Evolutionary conservation across 2,797 vertebrate genomes (phyloP).

Genomic region (Siniperca scherzeri): DNA sequence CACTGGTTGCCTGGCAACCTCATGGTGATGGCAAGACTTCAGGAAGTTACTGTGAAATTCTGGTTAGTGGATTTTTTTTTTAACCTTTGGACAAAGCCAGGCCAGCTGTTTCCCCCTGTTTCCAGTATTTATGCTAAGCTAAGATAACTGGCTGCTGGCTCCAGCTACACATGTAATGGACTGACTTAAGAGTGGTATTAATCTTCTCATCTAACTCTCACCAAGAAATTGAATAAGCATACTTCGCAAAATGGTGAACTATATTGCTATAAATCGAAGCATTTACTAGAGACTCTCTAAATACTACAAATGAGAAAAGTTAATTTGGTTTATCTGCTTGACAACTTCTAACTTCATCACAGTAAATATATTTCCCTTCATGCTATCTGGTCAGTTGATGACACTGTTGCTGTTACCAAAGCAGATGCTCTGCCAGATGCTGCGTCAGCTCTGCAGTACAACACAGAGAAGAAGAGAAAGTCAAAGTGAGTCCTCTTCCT

Average conservation of each 20-base stretch:
- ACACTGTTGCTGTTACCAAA: slow-evolving; percentile 22
- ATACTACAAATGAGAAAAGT: neutral
- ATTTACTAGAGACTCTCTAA: neutral
- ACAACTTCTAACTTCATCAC: slow-evolving; percentile 7
- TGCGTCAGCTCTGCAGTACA: slow-evolving; percentile 6
- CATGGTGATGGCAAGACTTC: too few relatives aligned
- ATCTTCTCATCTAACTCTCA: neutral
- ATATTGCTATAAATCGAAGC: neutral
- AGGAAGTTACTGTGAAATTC: neutral
- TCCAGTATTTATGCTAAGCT: too few relatives aligned
- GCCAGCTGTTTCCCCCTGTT: neutral
- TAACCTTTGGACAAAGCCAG: neutral
- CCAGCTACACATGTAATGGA: too few relatives aligned
- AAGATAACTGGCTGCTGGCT: too few relatives aligned
- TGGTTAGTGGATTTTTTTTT: neutral
- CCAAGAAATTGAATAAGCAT: neutral
- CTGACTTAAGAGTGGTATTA: neutral
- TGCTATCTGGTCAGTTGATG: slow-evolving; percentile 36
- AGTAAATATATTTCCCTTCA: slow-evolving; percentile 20
- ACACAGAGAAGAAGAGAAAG: slow-evolving; percentile 14
- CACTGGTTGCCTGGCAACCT: too few relatives aligned
- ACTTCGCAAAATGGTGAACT: neutral
- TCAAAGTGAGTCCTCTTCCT: neutral
- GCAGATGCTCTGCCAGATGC: slow-evolving; percentile 45
- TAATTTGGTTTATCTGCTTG: slow-evolving; percentile 27